phyloP scores from a whole-genome alignment of 2,888 invertebrate genomes.

The Plebejus melissa region DNA sequence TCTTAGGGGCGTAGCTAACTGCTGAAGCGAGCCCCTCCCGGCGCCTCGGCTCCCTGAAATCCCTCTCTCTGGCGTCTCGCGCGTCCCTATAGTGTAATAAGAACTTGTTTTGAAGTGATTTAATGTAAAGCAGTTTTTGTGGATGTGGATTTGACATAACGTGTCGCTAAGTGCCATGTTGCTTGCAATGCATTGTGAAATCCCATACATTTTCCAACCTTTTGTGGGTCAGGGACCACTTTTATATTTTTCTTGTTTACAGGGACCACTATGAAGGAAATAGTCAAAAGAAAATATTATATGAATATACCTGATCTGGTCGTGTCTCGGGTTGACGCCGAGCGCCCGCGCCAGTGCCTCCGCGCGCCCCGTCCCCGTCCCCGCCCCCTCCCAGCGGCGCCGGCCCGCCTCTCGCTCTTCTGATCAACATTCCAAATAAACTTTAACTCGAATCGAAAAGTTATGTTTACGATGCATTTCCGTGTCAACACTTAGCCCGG shows the following conservation, averaged over 20 bases:
- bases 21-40: conserved; percentile 49
- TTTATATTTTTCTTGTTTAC: too few relatives aligned
- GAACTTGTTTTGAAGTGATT: too few relatives aligned
- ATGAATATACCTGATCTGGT: conserved; percentile 46
- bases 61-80: conserved; percentile 35
- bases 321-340: conserved; percentile 71
- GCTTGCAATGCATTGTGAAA: too few relatives aligned
- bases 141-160: not conserved
- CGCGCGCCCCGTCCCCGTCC: conserved; percentile 38
- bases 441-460: not conserved
- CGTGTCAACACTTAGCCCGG: too few relatives aligned
- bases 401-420: conserved; percentile 18
- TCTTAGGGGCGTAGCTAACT: conserved; percentile 43
- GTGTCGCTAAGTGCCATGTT: too few relatives aligned
- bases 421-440: not conserved
- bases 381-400: conserved; percentile 20
- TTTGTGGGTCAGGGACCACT: too few relatives aligned
- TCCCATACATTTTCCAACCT: too few relatives aligned
- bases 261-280: too few relatives aligned
- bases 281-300: too few relatives aligned
- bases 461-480: not conserved
- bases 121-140: not conserved
- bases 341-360: conserved; percentile 78
- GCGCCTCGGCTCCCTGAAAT: conserved; percentile 42
- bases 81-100: conserved; percentile 10